Percentiles rank a stretch among this genome's conserved stretches.
Conservation (phyloP, 2,888 invertebrate species). For the Xestia rhomboidea region DNA sequence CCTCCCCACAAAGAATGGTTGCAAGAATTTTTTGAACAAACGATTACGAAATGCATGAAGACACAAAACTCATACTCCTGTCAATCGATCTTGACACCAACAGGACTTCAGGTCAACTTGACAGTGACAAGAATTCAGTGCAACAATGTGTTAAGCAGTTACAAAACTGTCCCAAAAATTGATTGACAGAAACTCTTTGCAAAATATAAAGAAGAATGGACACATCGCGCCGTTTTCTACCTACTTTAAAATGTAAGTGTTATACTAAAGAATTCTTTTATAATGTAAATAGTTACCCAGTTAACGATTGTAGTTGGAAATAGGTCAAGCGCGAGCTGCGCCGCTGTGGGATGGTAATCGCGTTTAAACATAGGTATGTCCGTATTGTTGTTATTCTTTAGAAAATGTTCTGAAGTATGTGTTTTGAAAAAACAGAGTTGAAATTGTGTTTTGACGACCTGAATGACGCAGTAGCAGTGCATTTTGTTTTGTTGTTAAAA, state of each 20-base stretch:
- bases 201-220: slow-evolving; percentile 21
- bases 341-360: slow-evolving; percentile 72
- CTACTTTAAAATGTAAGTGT: slow-evolving; percentile 56
- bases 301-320: slow-evolving; percentile 73
- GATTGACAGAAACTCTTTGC: slow-evolving; percentile 57
- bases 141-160: background rate
- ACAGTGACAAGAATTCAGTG: slow-evolving; percentile 5
- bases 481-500: slow-evolving; percentile 34
- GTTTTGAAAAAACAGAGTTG: slow-evolving; percentile 58
- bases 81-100: slow-evolving; percentile 43
- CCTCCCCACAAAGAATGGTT: background rate
- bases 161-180: slow-evolving; percentile 48
- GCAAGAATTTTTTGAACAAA: background rate
- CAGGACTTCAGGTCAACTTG: slow-evolving; percentile 14
- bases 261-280: slow-evolving; percentile 73
- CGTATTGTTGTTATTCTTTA: slow-evolving; percentile 66
- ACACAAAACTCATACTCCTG: slow-evolving; percentile 11
- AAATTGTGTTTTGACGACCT: slow-evolving; percentile 55
- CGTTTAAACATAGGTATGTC: slow-evolving; percentile 59
- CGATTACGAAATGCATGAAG: slow-evolving; percentile 32
- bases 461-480: slow-evolving; percentile 41
- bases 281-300: slow-evolving; percentile 77
- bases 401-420: slow-evolving; percentile 60
- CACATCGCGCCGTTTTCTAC: slow-evolving; percentile 17
- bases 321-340: slow-evolving; percentile 76